Evolutionary conservation across 2,888 invertebrate genomes (phyloP), one percentile per base, ranked within the genome.

Genomic region (Eudasyphora cyanicolor): DNA sequence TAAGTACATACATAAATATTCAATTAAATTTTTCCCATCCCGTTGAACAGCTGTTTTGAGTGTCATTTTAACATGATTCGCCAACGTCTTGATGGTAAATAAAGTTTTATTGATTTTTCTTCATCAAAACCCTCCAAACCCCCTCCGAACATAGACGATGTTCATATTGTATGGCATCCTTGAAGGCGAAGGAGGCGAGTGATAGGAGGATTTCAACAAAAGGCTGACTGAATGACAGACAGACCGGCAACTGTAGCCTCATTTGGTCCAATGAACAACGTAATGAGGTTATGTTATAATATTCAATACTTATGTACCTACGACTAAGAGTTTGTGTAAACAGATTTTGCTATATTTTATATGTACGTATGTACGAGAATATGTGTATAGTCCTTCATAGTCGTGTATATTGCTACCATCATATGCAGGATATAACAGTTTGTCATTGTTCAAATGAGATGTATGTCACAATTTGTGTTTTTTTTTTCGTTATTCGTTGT

Each of bases 221-320:
- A 29, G 21, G 7, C 60, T 69, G 60, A 73, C 45, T 74, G 54
- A 51, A 75, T 51, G 24, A 64, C 76, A 67, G 7, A 57, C 73
- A 70, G 75, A 45, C 57, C 12, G 32, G 17, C 38, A 75, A 19
- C 54, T 32, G 42, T 57, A 80, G 78, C 71, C 62, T 42, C 64
- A 29, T 38, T 71, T 78, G 67, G 75, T 84, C 78, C 77, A 78
- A 76, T 80, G 83, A 78, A 71, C 70, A 76, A 49, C 49, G 67
- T 81, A 81, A 84, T 67, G 80, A 84, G 77, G 75, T 77, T 83
- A 83, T 80, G 70, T 78, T 78, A 62, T 57, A 51, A 49, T 76
- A 76, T 35, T 27, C 62, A 29, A 21, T 62, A 29, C n/a, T n/a
- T n/a, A n/a, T n/a, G n/a, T 29, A n/a, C n/a, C n/a, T 69, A 19